Base-by-base conservation (phyloP, 2,113 vertebrate species). In the Sardina pilchardus region DNA sequence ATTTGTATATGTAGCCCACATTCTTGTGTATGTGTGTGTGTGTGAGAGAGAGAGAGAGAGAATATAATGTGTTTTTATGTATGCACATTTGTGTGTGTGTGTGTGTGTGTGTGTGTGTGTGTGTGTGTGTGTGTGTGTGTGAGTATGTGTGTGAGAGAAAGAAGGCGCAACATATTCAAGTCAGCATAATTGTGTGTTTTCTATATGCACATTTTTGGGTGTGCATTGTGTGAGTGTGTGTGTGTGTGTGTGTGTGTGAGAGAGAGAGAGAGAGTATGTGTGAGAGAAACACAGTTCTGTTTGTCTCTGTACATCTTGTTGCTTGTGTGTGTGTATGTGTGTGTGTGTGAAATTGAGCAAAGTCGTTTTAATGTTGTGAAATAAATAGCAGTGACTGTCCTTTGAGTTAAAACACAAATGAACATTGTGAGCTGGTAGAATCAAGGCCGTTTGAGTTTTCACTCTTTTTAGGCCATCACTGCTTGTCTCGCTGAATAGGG, bases 351-450 rank as follows among this genome's bases (percentile, higher is more conserved):
- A 17, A 12, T 30, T 71, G 26, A 6, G 3, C 63, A 71, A 71
- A 36, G 71, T 36, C 39, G 30, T 78, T 30, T 78, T 36, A 78
- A 78, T 36, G 71, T 78, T 6, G 5, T 36, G 30, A 78, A 78
- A 78, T 78, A 78, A 78, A 78, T 78, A 36, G 67, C 26, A 34
- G 8, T 75, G 71, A 34, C 71, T 78, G 71, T 34, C 34, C 63
- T 26, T 78, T 34, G 2, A 63, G 59, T 63, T 6, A 78, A 78
- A 78, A 14, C 71, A 78, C 12, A 16, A 78, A 36, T 78, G 71
- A 34, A 78, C 71, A 78, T 78, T 78, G 71, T 78, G 71, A 78
- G 71, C 71, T 78, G 71, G 71, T 78, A 78, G 14, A 78, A 78
- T 78, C 71, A 78, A 78, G 36, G 71, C 71, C 14, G 17, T 78